These are phyloP conservation scores for Toxotes chatareus DNA, from an alignment of 2,113 vertebrate species.

Conservation along the genomic window DNA sequence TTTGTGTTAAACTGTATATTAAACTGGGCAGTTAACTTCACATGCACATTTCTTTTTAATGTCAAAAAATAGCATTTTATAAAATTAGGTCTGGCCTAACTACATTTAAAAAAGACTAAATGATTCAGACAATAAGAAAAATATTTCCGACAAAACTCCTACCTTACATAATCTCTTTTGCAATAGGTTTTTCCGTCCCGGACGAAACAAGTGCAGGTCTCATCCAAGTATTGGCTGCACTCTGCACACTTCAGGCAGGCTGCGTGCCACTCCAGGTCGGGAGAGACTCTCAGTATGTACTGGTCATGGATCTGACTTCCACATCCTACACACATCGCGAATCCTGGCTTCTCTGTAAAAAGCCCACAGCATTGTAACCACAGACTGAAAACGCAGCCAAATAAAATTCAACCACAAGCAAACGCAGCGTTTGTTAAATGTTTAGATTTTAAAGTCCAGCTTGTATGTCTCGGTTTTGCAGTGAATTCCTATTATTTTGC, in stretches of 20 bases:
- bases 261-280: slow-evolving; percentile 97
- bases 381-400: neutral
- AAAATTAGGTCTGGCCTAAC: neutral
- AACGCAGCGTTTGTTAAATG: neutral
- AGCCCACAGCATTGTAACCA: slow-evolving; percentile 34
- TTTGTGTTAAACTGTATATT: neutral
- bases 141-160: slow-evolving; percentile 63
- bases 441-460: neutral
- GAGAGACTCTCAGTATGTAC: slow-evolving; percentile 95
- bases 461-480: neutral
- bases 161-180: slow-evolving; percentile 97
- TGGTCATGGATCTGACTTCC: slow-evolving; percentile 97
- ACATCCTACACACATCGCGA: slow-evolving; percentile 96
- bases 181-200: slow-evolving; percentile 97
- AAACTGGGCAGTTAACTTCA: neutral
- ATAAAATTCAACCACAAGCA: neutral
- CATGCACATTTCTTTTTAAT: neutral
- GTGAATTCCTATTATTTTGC: slow-evolving; percentile 10
- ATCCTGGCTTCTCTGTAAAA: slow-evolving; percentile 91
- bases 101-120: neutral
- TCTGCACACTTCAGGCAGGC: slow-evolving; percentile 97
- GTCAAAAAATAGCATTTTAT: neutral
- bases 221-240: slow-evolving; percentile 95
- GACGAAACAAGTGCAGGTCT: slow-evolving; percentile 97
- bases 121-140: neutral